Base-by-base conservation (phyloP, 2,797 vertebrate genomes). In the Tachyglossus aculeatus region DNA sequence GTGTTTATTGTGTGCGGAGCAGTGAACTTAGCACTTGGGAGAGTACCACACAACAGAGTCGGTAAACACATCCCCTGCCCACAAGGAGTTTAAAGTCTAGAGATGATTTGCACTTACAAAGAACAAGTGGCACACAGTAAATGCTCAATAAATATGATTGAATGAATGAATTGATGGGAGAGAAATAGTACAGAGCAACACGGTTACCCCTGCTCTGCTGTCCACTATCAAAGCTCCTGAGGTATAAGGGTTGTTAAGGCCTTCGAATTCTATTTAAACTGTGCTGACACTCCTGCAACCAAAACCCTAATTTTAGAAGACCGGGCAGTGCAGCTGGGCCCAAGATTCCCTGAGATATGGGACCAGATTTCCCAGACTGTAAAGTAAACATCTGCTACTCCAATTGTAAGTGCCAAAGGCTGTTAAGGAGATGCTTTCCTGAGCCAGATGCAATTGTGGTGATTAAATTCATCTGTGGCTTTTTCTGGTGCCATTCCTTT, bases 371-470 rank as follows among this genome's bases (percentile, higher is more conserved):
- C 44, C 72, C 38, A 75, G 70, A 68, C n/a, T 72, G 32, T 57
- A 74, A 68, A 77, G 54, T 64, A 80, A 83, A 68, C 64, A 82
- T 74, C 78, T 88, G 86, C 77, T 84, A 41, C 51, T 80, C 39
- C 44, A 56, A 48, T 14, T 44, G 64, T 64, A 61, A 47, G 55
- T 21, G 38, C 52, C 78, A 82, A 65, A 71, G 54, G 38, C 60
- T 53, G 54, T 81, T 74, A 68, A 56, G 76, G 32, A 66, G 58
- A 70, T 66, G 48, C 52, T 68, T 79, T n/a, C 66, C 51, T 29
- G 15, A 61, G 58, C 55, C 78, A 86, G 59, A 77, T 72, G 67
- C 53, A 71, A 37, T 31, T 48, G 57, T 81, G 69, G 54, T 19
- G 8, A 67, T 70, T 67, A 80, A 78, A 71, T 1, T 13, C 47